A percentile compares a stretch with the other conserved stretches of the same genome.
Conservation (phyloP, 2,113 vertebrate genomes). For the Climacteris rufus region DNA sequence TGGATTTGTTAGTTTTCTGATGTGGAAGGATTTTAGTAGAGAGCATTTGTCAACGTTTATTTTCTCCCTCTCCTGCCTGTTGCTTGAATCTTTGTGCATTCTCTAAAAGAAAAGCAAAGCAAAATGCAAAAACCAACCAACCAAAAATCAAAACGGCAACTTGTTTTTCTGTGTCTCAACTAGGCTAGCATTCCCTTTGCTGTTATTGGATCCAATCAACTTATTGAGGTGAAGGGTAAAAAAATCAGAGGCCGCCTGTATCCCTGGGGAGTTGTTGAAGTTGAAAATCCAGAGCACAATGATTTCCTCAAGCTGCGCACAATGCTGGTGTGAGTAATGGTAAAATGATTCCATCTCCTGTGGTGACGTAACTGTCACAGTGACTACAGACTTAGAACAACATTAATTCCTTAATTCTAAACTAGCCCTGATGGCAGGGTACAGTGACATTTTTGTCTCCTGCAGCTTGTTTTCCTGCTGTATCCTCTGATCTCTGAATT, state of each 20-base stretch:
- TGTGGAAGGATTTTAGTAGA: not conserved
- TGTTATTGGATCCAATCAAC: conserved; percentile 86
- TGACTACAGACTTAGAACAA: not conserved
- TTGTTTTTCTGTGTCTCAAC: not conserved
- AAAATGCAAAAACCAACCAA: not conserved
- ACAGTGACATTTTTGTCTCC: not conserved
- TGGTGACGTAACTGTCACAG: not conserved
- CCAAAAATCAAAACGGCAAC: not conserved
- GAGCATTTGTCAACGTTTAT: not conserved
- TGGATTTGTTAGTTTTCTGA: not conserved
- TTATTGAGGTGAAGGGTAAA: conserved; percentile 92
- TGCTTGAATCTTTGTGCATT: not conserved
- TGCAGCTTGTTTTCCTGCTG: not conserved
- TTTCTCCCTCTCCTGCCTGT: not conserved
- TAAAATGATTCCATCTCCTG: not conserved
- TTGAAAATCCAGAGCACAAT: conserved; percentile 91
- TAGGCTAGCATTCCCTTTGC: conserved; percentile 87
- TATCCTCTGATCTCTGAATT: not conserved
- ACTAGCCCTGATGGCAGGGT: not conserved
- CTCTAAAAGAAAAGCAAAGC: not conserved
- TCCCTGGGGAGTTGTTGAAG: conserved; percentile 84
- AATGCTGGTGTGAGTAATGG: conserved; percentile 83
- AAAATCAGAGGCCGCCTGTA: conserved; percentile 86
- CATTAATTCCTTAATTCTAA: not conserved
- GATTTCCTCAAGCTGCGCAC: conserved; percentile 88